Base-by-base conservation (phyloP, 2,113 vertebrate species). In the Neoarius graeffei region DNA sequence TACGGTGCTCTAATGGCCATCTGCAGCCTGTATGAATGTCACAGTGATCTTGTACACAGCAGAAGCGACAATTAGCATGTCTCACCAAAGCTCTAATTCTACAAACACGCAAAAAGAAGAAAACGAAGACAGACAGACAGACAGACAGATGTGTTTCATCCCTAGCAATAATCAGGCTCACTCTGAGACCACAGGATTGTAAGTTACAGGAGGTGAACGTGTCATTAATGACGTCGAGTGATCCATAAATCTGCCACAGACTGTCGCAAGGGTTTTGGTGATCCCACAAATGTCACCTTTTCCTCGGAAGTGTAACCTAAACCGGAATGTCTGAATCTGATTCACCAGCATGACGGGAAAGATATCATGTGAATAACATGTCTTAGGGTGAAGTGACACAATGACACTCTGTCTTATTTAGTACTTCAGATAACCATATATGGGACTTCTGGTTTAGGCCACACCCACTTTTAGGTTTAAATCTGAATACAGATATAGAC, bases 51-150 rank as follows among this genome's bases (percentile, higher is more conserved):
- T 86, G 80, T 59, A 42, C 59, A 25, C 27, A 35, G 74, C 79
- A 83, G 86, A 86, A 66, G 50, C 20, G 56, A 86, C 73, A 84
- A 90, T 88, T 90, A 90, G 4, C 42, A 23, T 7, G 79, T 85
- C 74, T 66, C 64, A 74, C 27, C 54, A 81, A 25, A 59, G 81
- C 85, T 86, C 42, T 73, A 66, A 80, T 87, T 60, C 13, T 59
- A 19, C 27, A 11, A 30, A 81, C n/a, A 30, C 7, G 9, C 5
- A 5, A 48, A 73, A 42, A 19, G 42, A 20, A 60, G 25, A 60
- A 60, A 23, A 52, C 1, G 20, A 82, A 86, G 54, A 7, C 42
- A 42, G 42, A 42, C 42, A 35, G 30, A 35, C 30, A 56, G 19
- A 67, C 52, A 7, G 67, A 69, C 81, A 42, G 52, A 62, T 48